Percentiles rank a stretch among this genome's conserved stretches.
These are phyloP conservation scores for Pseudachorutes palmiensis DNA, from an alignment of 1,140 invertebrate genomes.

Conservation along the genomic window DNA sequence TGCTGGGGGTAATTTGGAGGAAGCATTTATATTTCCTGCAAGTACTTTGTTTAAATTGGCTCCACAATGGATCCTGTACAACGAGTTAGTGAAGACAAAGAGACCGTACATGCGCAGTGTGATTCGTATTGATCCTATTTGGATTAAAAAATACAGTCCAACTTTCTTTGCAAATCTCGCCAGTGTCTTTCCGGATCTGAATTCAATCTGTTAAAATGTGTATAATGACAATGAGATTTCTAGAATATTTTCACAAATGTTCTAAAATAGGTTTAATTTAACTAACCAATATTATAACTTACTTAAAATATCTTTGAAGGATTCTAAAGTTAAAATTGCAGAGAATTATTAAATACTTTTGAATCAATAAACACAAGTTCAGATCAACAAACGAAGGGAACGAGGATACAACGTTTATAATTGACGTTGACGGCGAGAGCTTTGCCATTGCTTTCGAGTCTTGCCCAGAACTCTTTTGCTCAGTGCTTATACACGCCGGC, in stretches of 20 bases:
- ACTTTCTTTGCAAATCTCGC: neutral
- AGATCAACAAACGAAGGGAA: neutral
- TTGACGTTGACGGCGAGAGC: conserved; percentile 49
- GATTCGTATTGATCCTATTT: conserved; percentile 6
- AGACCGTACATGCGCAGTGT: conserved; percentile 13
- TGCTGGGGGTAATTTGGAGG: neutral
- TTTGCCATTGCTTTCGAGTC: conserved; percentile 49
- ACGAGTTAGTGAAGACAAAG: conserved; percentile 11
- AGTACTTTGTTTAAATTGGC: conserved; percentile 8
- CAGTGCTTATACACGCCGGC: conserved; percentile 53
- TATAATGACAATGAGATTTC: no score
- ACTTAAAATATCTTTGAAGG: no score
- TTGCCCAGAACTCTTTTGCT: conserved; percentile 47
- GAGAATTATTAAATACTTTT: no score
- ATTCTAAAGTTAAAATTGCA: no score
- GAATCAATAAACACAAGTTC: no score
- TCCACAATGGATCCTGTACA: conserved; percentile 11
- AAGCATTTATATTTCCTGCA: conserved; percentile 9
- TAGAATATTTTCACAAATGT: no score
- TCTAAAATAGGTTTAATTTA: no score
- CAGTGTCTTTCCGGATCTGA: neutral
- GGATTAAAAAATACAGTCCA: neutral
- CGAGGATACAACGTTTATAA: conserved; percentile 24
- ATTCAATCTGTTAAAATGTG: neutral
- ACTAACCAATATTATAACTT: no score